These are phyloP conservation scores for Galleria mellonella DNA, from an alignment of 1,140 invertebrate species.

Conservation along the genomic window DNA sequence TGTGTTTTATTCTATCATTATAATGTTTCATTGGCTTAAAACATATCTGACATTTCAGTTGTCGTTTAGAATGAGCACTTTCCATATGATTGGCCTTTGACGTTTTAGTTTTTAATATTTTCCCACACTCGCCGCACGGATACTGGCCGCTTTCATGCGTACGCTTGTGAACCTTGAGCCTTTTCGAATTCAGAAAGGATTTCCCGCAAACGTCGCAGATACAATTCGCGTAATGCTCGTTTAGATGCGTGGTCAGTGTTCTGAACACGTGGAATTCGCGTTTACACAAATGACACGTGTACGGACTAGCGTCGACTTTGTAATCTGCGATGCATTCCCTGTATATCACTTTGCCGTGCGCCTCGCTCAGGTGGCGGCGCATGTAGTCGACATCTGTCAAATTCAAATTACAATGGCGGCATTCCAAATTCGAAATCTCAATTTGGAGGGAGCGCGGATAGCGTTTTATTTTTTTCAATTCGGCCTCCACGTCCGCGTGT, in stretches of 20 bases:
- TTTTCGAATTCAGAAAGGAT: slow-evolving; percentile 51
- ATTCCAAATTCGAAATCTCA: slow-evolving; percentile 56
- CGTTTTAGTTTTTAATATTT: slow-evolving; percentile 49
- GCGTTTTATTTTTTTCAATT: slow-evolving; percentile 54
- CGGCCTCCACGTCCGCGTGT: slow-evolving; percentile 34
- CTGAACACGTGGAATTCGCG: slow-evolving; percentile 55
- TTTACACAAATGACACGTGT: slow-evolving; percentile 47
- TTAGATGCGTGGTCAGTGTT: slow-evolving; percentile 51
- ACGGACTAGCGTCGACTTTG: slow-evolving; percentile 47
- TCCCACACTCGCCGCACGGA: slow-evolving; percentile 46
- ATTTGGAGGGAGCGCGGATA: slow-evolving; percentile 59
- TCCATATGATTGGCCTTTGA: slow-evolving; percentile 57
- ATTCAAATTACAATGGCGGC: slow-evolving; percentile 36
- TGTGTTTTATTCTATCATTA: slow-evolving; percentile 57
- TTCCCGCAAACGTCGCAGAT: slow-evolving; percentile 62
- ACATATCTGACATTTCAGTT: slow-evolving; percentile 59
- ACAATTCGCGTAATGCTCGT: slow-evolving; percentile 58
- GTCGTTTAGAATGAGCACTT: slow-evolving; percentile 46
- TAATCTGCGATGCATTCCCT: slow-evolving; percentile 59
- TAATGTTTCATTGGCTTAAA: slow-evolving; percentile 62
- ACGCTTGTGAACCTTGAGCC: slow-evolving; percentile 52
- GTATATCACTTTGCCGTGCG: slow-evolving; percentile 46
- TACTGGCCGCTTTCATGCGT: slow-evolving; percentile 47
- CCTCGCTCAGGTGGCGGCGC: slow-evolving; percentile 37
- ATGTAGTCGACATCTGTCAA: slow-evolving; percentile 45